phyloP scores from a whole-genome alignment of 2,113 vertebrate species.

The Vombatus ursinus region DNA sequence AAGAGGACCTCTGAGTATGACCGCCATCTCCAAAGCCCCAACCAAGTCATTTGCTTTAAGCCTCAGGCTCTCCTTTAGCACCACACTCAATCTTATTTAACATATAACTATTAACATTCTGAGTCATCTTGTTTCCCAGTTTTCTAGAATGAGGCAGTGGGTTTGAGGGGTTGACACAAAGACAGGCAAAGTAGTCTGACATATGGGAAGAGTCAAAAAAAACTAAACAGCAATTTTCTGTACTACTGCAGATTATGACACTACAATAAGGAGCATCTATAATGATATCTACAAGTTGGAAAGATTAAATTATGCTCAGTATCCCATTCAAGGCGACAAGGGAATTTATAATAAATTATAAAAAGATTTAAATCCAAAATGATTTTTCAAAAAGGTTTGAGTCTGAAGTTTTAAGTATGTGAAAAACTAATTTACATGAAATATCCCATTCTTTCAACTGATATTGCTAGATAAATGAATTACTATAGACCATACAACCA shows the following conservation, averaged over 20 bases:
- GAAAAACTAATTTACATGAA: neutral
- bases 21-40: neutral
- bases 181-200: neutral
- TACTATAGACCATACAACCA: neutral
- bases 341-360: neutral
- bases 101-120: neutral
- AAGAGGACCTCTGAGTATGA: neutral
- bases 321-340: neutral
- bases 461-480: neutral
- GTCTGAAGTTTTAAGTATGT: neutral
- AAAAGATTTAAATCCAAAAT: neutral
- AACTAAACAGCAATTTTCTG: neutral
- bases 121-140: neutral
- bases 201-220: neutral
- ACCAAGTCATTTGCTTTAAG: neutral
- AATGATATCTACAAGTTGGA: neutral
- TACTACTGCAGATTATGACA: neutral
- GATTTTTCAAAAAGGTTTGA: neutral
- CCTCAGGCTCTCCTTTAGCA: neutral
- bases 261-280: neutral
- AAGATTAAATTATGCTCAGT: neutral
- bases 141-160: neutral
- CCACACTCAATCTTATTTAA: neutral
- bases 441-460: neutral
- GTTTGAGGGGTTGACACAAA: neutral